Evolutionary conservation across 2,113 vertebrate species (phyloP).

Genomic region (Xerus inauris): DNA sequence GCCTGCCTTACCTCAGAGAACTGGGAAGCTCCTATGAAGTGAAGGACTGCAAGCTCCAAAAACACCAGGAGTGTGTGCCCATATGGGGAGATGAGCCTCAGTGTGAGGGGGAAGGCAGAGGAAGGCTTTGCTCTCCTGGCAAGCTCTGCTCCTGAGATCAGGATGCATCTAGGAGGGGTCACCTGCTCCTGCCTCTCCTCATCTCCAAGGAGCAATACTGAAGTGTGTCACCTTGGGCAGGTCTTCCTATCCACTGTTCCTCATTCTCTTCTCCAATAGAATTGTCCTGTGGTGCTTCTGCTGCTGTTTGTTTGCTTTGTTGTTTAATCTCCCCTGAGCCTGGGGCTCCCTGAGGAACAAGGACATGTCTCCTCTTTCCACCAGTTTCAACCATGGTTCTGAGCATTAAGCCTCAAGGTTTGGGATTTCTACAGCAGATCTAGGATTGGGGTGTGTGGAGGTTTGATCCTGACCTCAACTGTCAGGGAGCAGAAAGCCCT

Average conservation of each 20-base stretch:
- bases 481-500: background rate
- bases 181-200: background rate
- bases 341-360: no score
- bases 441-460: background rate
- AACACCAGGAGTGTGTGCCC: no score
- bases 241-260: background rate
- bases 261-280: background rate
- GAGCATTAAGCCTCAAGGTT: background rate
- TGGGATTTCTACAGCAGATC: no score
- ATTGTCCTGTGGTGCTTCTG: background rate
- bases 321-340: background rate
- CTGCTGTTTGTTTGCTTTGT: background rate
- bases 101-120: background rate
- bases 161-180: rapidly evolving
- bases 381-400: no score
- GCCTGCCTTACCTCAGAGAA: background rate
- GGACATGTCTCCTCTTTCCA: background rate
- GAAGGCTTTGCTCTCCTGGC: background rate
- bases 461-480: background rate
- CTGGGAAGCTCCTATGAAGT: background rate
- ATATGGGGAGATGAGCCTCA: background rate
- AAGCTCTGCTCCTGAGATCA: background rate
- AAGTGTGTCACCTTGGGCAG: background rate
- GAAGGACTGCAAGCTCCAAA: background rate
- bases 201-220: rapidly evolving